Conservation (phyloP, 2,888 invertebrate species). For the Tubulanus polymorphus region DNA sequence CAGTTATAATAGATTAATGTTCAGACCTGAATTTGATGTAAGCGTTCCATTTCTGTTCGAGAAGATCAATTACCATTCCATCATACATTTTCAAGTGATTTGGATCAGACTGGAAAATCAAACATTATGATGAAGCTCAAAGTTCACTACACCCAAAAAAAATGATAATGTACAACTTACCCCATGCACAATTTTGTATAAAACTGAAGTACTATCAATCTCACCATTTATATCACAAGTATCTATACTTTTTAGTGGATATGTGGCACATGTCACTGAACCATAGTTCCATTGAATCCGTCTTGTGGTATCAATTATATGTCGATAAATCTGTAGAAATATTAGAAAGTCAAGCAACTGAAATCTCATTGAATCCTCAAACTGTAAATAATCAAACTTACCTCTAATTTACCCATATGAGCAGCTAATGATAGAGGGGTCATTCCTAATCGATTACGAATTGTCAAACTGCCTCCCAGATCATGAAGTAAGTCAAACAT, state of each 20-base stretch:
- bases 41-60: conserved; percentile 97
- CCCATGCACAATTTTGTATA: conserved; percentile 94
- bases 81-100: conserved; percentile 90
- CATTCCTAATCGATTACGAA: conserved; percentile 79
- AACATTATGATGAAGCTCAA: no score
- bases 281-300: conserved; percentile 98
- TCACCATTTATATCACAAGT: conserved; percentile 71
- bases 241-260: conserved; percentile 90
- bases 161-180: no score
- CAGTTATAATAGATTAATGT: conserved; percentile 2
- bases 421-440: conserved; percentile 92
- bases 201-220: conserved; percentile 88
- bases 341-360: no score
- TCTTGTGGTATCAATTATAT: conserved; percentile 90
- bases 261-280: conserved; percentile 92
- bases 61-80: conserved; percentile 85
- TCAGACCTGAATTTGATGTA: conserved; percentile 64
- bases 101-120: no score
- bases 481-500: conserved; percentile 94
- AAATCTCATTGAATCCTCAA: no score
- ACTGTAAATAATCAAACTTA: no score
- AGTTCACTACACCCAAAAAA: no score
- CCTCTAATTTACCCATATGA: conserved; percentile 82
- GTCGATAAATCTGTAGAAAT: conserved; percentile 85
- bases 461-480: conserved; percentile 81